Base-by-base conservation (phyloP, 92 coral and sea anemone species). In the Paragorgia papillata region DNA sequence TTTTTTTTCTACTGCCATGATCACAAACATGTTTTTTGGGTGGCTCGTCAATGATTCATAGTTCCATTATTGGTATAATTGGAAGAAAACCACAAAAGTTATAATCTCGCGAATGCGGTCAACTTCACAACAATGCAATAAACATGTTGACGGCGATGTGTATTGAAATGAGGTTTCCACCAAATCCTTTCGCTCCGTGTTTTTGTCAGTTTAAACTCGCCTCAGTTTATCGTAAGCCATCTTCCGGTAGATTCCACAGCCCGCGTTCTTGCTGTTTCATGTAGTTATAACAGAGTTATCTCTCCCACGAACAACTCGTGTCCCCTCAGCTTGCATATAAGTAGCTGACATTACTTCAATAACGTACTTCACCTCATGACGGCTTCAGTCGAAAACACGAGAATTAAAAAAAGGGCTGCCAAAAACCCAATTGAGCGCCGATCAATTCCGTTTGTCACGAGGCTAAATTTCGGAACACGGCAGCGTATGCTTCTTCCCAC, bases 401-500 rank as follows among this genome's bases (percentile, higher is more conserved):
- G 2, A 46, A 9, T 46, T 15, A n/a, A 46, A 7, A n/a, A 15
- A 46, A 46, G 15, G n/a, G n/a, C 14, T 37, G 43, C 43, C 10
- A 10, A 37, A 37, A 4, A 46, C 2, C 53, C 14, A 46, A 46
- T 37, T 37, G n/a, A n/a, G 10, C 6, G 43, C 43, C 53, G 14
- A 2, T 3, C 33, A 3, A 14, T 28, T 12, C 62, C 62, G 30
- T 17, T 3, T 2, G 30, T 56, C 29, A 10, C 49, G 49, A 32
- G 44, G 74, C 48, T n/a, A 67, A 44, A 54, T 70, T 70, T 49
- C 33, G 73, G 48, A 62, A 76, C 14, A 63, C 74, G 3, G 73
- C 82, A 0, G 70, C 62, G 44, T 76, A 62, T 64, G 69, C 73
- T 26, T 76, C 82, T 39, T 63, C 62, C 82, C 62, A 62, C 37